These are phyloP conservation scores for Sceliomorpha sp. DNA, from an alignment of 2,888 invertebrate species.

Conservation along the genomic window DNA sequence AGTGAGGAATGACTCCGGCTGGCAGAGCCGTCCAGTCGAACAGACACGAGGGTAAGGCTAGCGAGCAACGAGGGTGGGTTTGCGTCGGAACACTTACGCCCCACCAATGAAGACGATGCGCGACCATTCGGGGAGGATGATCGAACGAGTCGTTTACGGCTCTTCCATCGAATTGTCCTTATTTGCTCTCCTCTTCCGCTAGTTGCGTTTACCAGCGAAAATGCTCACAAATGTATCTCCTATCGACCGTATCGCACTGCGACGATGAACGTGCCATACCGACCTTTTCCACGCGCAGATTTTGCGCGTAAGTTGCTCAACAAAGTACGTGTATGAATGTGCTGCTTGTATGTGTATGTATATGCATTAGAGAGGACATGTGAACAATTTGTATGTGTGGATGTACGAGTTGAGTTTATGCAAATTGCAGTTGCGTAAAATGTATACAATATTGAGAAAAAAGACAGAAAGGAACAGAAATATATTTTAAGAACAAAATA, in stretches of 20 bases:
- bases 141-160: no score
- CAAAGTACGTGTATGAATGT: no score
- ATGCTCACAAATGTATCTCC: constrained; percentile 3
- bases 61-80: no score
- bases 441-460: background rate
- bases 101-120: no score
- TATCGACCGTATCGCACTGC: constrained; percentile 49
- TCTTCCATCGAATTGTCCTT: constrained; percentile 1
- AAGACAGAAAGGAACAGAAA: no score
- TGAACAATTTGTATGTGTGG: background rate
- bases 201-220: background rate
- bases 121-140: no score
- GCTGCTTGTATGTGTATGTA: constrained; percentile 9
- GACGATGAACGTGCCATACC: constrained; percentile 27
- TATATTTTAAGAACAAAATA: no score
- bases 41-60: no score
- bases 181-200: background rate
- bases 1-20: constrained; percentile 1
- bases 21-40: no score
- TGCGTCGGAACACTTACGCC: no score
- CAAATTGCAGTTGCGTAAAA: background rate
- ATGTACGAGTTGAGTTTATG: background rate
- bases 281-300: constrained; percentile 45
- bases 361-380: background rate
- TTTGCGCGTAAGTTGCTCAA: constrained; percentile 14